Evolutionary conservation across 2,797 vertebrate species (phyloP), one percentile per base, ranked within the genome.

Genomic region (Nannoperca obscura): DNA sequence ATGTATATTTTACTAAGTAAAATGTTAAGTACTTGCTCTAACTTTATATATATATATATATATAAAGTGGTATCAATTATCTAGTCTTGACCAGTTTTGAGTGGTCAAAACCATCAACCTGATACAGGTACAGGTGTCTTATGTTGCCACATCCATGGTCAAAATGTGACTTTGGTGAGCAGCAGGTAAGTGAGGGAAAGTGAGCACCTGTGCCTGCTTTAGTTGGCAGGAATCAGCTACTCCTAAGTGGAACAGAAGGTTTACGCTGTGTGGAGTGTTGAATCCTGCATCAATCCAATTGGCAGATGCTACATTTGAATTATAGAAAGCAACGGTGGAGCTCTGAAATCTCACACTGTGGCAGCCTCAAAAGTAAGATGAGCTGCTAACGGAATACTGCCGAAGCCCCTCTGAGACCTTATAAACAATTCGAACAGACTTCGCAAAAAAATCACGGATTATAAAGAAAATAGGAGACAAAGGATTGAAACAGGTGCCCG

Each of bases 251-350:
- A 83, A 55, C 85, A 88, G 82, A 69, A 64, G 84, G 88, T 85
- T 90, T 74, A 55, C 74, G 81, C 77, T 57, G 76, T 81, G 81
- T 77, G 82, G 30, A 62, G 71, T 22, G 69, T 53, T 76, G 78
- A 87, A 74, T 86, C 80, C 84, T 73, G 72, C 82, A 84, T 84
- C 86, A 82, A 80, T 83, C 82, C 88, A 85, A 80, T 44, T 88
- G 84, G 78, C 90, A 92, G 81, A 84, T 84, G 88, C 72, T 78
- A 76, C 65, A 74, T 91, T 85, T 88, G 50, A 88, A 89, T 89
- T 80, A 86, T 88, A 76, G 68, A 84, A 76, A 73, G 82, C 36
- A 7, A 47, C 10, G 69, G 64, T 32, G 65, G 69, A 9, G 72
- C 74, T 75, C 27, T 65, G 36, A 84, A 84, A 80, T 61, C 53